phyloP scores from a whole-genome alignment of 2,113 vertebrate species.

The Melanerpes formicivorus region DNA sequence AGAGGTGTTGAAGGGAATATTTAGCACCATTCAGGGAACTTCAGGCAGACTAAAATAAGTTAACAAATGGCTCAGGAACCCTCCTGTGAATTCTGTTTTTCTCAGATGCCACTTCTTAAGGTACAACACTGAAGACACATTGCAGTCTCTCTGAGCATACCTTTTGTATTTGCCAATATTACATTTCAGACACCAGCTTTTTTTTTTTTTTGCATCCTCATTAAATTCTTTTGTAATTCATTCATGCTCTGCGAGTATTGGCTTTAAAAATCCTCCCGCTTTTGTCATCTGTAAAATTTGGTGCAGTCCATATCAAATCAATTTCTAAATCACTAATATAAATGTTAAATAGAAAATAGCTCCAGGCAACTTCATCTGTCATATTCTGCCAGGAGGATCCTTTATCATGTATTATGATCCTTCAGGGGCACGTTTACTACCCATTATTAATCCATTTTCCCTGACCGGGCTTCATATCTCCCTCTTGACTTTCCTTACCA shows the following conservation, averaged over 20 bases:
- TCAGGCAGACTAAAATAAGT: neutral
- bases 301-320: slow-evolving; percentile 12
- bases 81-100: neutral
- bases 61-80: neutral
- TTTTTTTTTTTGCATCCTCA: neutral
- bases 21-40: neutral
- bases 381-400: neutral
- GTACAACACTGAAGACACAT: neutral
- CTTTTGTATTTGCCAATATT: neutral
- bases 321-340: slow-evolving; percentile 60
- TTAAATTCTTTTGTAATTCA: slow-evolving; percentile 6
- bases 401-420: slow-evolving; percentile 16
- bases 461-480: slow-evolving; percentile 23
- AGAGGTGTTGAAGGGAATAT: neutral
- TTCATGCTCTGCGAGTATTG: neutral
- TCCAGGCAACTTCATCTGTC: neutral
- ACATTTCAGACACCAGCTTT: neutral
- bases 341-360: slow-evolving; percentile 49
- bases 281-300: slow-evolving; percentile 40
- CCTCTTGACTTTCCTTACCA: neutral
- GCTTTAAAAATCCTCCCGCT: neutral
- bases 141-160: neutral
- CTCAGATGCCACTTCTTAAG: neutral
- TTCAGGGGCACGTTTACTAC: neutral
- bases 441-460: slow-evolving; percentile 9